Evolutionary conservation across 2,888 invertebrate species (phyloP), one percentile per base, ranked within the genome.

Genomic region (Minunthozetes semirufus): DNA sequence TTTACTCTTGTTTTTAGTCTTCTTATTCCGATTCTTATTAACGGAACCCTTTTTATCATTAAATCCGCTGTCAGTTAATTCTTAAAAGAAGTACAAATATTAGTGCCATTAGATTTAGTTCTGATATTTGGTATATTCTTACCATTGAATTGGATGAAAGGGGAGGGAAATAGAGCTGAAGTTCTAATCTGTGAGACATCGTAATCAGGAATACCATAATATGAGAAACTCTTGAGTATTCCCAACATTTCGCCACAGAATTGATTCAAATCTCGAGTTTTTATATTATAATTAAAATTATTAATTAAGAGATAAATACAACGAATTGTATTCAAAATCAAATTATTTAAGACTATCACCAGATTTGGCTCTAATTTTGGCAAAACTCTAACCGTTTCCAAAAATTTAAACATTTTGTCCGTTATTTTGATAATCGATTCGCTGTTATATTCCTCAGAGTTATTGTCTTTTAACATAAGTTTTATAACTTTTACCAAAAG

Each of bases 251-350:
- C 5, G 15, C 63, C 63, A 11, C 63, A 63, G 25, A 63, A 63
- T 63, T 63, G 63, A n/a, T 63, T 63, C 38, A 63, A 38, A 63
- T 63, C 33, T 13, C n/a, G 38, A n/a, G 17, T 8, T n/a, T 15
- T 11, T 29, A 63, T 33, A 63, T 33, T 38, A 63, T 63, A 63
- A 15, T 29, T 63, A 63, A 63, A 63, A 15, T 63, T 63, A n/a
- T 29, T 63, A 27, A 63, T 33, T 11, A 63, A 33, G 1, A 63
- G n/a, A 38, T 63, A 63, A 33, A 63, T 33, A 63, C 63, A 63
- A 63, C 63, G 63, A 63, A 33, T 63, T 63, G 63, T 63, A 63
- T 63, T 63, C 63, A 63, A 38, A 27, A 63, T 63, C 19, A 63
- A 29, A 27, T 29, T 22, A 63, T 63, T 63, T 19, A 63, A 63